A percentile compares a stretch with the other conserved stretches of the same genome.
Evolutionary conservation across 2,888 invertebrate genomes (phyloP).

Genomic region (Acronicta leporina): DNA sequence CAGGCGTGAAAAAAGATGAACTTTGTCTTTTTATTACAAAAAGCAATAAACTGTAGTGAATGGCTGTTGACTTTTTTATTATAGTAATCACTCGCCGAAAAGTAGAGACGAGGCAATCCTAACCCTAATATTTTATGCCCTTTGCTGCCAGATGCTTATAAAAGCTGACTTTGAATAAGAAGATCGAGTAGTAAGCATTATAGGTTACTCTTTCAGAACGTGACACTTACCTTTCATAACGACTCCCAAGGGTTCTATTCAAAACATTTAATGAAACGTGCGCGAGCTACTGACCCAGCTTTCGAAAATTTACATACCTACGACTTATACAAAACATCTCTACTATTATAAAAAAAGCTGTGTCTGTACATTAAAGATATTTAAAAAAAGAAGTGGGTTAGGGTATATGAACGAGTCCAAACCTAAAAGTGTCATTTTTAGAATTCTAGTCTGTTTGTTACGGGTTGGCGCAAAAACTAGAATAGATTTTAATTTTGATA

Average conservation of each 20-base stretch:
- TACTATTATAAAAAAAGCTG: too few relatives aligned
- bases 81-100: constrained; percentile 2
- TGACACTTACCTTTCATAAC: constrained; percentile 10
- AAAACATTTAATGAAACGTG: neutral
- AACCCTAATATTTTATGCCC: constrained; percentile 2
- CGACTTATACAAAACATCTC: too few relatives aligned
- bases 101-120: constrained; percentile 7
- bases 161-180: constrained; percentile 15
- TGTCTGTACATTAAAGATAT: too few relatives aligned
- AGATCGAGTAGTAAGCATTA: constrained; percentile 19
- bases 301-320: too few relatives aligned
- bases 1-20: too few relatives aligned
- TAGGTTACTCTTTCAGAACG: constrained; percentile 10
- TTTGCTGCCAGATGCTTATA: neutral
- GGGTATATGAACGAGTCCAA: too few relatives aligned
- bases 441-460: too few relatives aligned
- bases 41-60: constrained; percentile 34
- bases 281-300: too few relatives aligned
- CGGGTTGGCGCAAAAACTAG: too few relatives aligned
- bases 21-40: neutral
- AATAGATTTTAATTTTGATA: too few relatives aligned
- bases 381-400: too few relatives aligned
- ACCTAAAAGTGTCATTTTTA: too few relatives aligned
- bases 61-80: constrained; percentile 31
- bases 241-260: constrained; percentile 16